phyloP scores from a whole-genome alignment of 2,113 vertebrate genomes.

The Pseudolaguvia tuberculata region DNA sequence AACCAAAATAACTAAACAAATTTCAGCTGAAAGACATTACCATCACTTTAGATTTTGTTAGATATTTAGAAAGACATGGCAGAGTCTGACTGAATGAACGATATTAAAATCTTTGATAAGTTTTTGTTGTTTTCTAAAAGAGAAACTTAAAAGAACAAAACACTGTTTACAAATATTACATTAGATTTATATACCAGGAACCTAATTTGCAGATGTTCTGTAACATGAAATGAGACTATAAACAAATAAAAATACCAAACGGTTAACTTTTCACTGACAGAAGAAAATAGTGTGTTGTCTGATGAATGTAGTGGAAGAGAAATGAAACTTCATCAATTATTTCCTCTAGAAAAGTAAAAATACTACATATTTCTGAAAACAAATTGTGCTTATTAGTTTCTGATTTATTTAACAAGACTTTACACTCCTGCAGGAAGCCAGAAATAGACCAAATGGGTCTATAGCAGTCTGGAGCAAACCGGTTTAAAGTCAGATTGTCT shows the following conservation, averaged over 20 bases:
- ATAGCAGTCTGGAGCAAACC: not conserved
- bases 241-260: not conserved
- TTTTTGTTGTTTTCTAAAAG: not conserved
- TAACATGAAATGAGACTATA: not conserved
- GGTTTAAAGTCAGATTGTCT: not conserved
- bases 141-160: not conserved
- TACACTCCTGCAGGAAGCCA: not conserved
- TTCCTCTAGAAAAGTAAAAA: not conserved
- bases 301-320: not conserved
- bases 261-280: not conserved
- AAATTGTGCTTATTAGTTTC: not conserved
- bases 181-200: not conserved
- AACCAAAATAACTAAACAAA: too few relatives aligned
- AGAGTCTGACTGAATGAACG: too few relatives aligned
- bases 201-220: not conserved
- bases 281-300: not conserved
- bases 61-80: too few relatives aligned
- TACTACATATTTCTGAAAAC: too few relatives aligned
- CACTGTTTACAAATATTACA: not conserved
- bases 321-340: not conserved
- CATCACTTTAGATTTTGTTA: too few relatives aligned
- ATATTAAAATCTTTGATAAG: too few relatives aligned
- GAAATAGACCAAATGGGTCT: slow-evolving; percentile 7
- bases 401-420: not conserved
- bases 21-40: too few relatives aligned